These are phyloP conservation scores for Agapornis roseicollis DNA, from an alignment of 2,113 vertebrate genomes.

Conservation along the genomic window DNA sequence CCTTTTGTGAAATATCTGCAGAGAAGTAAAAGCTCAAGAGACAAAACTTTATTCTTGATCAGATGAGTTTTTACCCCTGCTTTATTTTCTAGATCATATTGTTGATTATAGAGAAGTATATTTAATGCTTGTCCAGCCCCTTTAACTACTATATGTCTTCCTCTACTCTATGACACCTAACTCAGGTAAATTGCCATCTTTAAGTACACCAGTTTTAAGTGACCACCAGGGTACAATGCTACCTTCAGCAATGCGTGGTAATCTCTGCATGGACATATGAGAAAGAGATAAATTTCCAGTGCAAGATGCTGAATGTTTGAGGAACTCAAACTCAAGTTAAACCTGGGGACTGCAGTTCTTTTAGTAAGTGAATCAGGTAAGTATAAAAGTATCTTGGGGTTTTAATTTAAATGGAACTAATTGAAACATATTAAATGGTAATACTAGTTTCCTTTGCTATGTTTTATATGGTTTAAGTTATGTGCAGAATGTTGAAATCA, in stretches of 20 bases:
- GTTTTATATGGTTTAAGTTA: background rate
- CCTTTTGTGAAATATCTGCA: background rate
- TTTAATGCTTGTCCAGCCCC: background rate
- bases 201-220: background rate
- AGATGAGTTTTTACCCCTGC: background rate
- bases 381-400: background rate
- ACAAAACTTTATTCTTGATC: background rate
- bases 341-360: background rate
- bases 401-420: background rate
- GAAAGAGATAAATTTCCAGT: background rate
- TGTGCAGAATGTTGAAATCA: background rate
- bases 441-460: background rate
- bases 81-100: background rate
- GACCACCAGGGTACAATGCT: rapidly evolving
- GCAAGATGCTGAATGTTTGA: background rate
- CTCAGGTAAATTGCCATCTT: background rate
- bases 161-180: background rate
- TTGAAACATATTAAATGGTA: background rate
- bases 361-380: background rate
- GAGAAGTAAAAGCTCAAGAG: background rate
- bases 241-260: background rate
- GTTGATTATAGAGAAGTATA: background rate
- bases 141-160: background rate
- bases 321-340: background rate
- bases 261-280: background rate